Base-by-base conservation (phyloP, 2,888 invertebrate species). In the Panzeria rudis region DNA sequence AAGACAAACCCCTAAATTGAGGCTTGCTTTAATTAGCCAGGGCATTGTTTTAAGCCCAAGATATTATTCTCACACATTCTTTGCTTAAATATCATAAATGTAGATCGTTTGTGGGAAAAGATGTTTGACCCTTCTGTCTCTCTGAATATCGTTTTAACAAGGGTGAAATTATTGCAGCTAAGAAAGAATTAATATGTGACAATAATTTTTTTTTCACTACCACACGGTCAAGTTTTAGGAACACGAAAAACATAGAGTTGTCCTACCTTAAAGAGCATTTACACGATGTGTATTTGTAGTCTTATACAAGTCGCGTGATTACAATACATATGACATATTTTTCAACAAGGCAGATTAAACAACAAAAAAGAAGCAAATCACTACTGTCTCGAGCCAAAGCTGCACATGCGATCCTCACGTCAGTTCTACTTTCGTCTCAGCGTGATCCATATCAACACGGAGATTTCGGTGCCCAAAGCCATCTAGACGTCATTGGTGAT, bases 41-140 rank as follows among this genome's bases (percentile, higher is more conserved):
- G 13, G 8, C 25, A 75, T 75, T 64, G 52, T 75, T 75, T 75
- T 41, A 29, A n/a, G 44, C 38, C 15, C 47, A 72, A n/a, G n/a
- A 59, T 15, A 44, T 73, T 61, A 44, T 73, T 61, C 72, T 35
- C 61, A 61, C 47, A 61, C 23, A 44, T 0, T 44, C n/a, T 17
- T 56, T n/a, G 5, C 1, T 6, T 38, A 3, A 8, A 8, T 6
- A 47, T 23, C 9, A 7, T 7, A 52, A 25, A 54, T 54, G 54
- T 15, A 47, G 35, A 50, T 35, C 35, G 56, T n/a, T 17, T 38
- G 15, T 52, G 13, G 7, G n/a, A 20, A 6, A 41, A 71, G 11
- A 52, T 29, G 56, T 56, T 71, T 44, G 61, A 41, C 54, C 71
- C 29, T 41, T 41, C 25, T 41, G 25, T 15, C 9, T 5, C n/a